Conservation (phyloP, 2,797 vertebrate genomes). For the Orientallactaga sibirica region DNA sequence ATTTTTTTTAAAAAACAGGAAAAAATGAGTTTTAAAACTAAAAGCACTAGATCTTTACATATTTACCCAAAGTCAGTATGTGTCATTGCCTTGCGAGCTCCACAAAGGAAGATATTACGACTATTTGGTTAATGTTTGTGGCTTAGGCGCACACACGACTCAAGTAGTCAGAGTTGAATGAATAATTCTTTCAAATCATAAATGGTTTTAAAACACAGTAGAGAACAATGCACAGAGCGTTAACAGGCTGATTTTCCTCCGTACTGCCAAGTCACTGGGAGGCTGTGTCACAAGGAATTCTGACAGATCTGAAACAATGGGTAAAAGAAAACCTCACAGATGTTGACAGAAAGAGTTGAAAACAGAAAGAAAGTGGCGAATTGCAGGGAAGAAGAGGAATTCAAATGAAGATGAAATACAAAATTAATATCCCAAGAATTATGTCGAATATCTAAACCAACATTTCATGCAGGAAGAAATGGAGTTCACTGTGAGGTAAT, state of each 20-base stretch:
- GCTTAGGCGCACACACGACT: not conserved
- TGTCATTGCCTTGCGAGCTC: not conserved
- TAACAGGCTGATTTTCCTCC: not conserved
- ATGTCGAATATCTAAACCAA: not conserved
- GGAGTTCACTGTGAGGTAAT: not conserved
- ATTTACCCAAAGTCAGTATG: conserved; percentile 4
- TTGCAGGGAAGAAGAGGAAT: not conserved
- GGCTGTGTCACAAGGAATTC: not conserved
- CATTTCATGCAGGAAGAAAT: not conserved
- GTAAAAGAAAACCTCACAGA: not conserved
- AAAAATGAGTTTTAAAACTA: not conserved
- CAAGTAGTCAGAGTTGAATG: not conserved
- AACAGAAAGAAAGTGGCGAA: not conserved
- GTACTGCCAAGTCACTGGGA: not conserved
- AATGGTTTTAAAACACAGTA: not conserved
- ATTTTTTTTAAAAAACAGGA: too few relatives aligned
- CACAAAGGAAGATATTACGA: not conserved
- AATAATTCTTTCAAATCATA: conserved; percentile 28
- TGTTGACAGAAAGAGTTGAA: not conserved
- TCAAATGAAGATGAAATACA: not conserved
- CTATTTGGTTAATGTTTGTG: not conserved
- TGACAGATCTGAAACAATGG: not conserved
- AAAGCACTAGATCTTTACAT: not conserved
- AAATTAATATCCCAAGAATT: conserved; percentile 2
- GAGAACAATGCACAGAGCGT: not conserved